Conservation (phyloP, 2,797 vertebrate species). For the Notamacropus eugenii region DNA sequence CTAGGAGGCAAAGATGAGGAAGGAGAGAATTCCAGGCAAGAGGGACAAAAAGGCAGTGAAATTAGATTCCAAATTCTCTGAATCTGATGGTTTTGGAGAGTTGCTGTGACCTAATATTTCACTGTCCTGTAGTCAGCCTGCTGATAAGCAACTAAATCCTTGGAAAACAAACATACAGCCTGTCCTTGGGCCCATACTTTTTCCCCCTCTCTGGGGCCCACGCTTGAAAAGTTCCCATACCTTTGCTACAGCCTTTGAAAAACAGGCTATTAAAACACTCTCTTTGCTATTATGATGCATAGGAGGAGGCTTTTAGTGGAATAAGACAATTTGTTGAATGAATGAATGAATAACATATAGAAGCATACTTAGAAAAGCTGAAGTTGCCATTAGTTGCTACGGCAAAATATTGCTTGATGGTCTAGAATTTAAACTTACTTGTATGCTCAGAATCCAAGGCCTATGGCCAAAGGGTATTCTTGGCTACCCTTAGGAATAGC, state of each 20-base stretch:
- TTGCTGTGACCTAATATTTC: not conserved
- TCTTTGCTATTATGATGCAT: not conserved
- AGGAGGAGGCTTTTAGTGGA: not conserved
- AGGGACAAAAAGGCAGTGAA: not conserved
- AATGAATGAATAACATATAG: too few relatives aligned
- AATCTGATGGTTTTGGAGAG: not conserved
- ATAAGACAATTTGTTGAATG: too few relatives aligned
- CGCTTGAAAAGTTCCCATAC: not conserved
- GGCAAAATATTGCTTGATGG: too few relatives aligned
- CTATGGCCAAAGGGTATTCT: not conserved
- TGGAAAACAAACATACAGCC: not conserved
- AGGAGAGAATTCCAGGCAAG: not conserved
- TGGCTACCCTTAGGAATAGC: not conserved
- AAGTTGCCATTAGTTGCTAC: too few relatives aligned
- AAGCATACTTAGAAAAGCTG: too few relatives aligned
- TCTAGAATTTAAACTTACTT: too few relatives aligned
- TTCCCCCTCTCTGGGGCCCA: not conserved
- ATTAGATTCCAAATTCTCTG: not conserved
- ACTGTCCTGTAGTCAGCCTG: not conserved
- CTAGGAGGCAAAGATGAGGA: not conserved
- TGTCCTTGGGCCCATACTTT: not conserved
- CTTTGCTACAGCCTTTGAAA: not conserved
- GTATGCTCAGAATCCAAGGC: too few relatives aligned
- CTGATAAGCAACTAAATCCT: not conserved
- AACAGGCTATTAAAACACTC: not conserved